A percentile compares a stretch with the other conserved stretches of the same genome.
These are phyloP conservation scores for Petrolisthes cinctipes DNA, from an alignment of 2,888 invertebrate genomes.

Conservation along the genomic window DNA sequence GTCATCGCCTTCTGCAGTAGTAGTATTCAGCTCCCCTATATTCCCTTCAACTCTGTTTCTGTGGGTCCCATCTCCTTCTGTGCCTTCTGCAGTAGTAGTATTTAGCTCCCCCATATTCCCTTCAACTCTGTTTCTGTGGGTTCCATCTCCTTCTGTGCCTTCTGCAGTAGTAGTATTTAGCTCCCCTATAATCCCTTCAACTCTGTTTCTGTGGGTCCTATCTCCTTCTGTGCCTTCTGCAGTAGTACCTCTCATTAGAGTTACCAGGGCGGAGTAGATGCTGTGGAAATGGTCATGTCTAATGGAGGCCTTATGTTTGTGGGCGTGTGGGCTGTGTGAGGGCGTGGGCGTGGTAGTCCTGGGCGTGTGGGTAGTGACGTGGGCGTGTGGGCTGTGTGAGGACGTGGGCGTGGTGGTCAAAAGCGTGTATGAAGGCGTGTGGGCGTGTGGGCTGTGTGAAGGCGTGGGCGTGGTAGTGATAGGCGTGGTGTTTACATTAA, in stretches of 20 bases:
- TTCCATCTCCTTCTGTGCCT: neutral
- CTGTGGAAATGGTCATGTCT: too few relatives aligned
- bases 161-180: neutral
- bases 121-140: neutral
- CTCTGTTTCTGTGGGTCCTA: neutral
- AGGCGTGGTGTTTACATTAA: neutral
- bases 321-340: too few relatives aligned
- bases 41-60: neutral
- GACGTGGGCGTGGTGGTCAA: too few relatives aligned
- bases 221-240: neutral
- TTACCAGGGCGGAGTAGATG: too few relatives aligned
- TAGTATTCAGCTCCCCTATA: neutral
- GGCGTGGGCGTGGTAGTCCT: too few relatives aligned
- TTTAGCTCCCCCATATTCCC: neutral
- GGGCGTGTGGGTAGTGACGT: too few relatives aligned
- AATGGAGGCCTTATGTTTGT: too few relatives aligned
- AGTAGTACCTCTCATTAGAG: neutral
- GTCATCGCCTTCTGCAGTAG: neutral
- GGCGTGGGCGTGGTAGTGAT: too few relatives aligned
- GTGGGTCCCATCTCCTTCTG: neutral
- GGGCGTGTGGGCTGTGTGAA: too few relatives aligned
- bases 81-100: neutral
- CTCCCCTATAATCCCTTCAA: neutral
- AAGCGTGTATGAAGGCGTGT: too few relatives aligned
- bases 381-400: too few relatives aligned